Evolutionary conservation across 2,797 vertebrate genomes (phyloP), one percentile per base, ranked within the genome.

Genomic region (Diplodus puntazzo): DNA sequence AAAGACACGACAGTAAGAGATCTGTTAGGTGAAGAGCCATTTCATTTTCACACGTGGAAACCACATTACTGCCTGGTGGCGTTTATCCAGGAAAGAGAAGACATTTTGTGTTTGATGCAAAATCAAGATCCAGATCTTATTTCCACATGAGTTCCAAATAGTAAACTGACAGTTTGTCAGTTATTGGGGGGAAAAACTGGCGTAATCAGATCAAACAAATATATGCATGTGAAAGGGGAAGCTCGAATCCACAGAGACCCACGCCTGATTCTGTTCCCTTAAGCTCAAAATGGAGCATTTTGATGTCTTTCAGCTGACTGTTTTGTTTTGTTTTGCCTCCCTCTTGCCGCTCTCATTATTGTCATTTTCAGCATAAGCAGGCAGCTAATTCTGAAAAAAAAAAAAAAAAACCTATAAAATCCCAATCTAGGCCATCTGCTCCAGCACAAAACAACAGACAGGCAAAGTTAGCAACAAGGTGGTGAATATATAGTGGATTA

Each of bases 21-120:
- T 55, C 63, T 58, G 54, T 8, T 5, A 73, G 50, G 58, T 20
- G 69, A 18, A 5, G 55, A 81, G 68, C 17, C 48, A 54, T 80
- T 83, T 62, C 48, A 54, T 80, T 83, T 62, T 59, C 70, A 75
- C 52, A 57, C 65, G 50, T n/a, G 53, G 58, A 45, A 66, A 72
- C 43, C 45, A 21, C 30, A 52, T 55, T 68, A 63, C 23, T 45
- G 48, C 48, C 64, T 30, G 46, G 11, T 75, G 42, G 42, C 8
- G 10, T 58, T 79, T 65, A 59, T 80, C 54, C n/a, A 73, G 50
- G 25, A 59, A 14, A 17, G 23, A 10, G 30, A 70, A 42, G 17
- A 53, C 25, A 21, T 53, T 42, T 27, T 72, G 20, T 69, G 48
- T 79, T 65, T 58, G 55, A 58, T 59, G 16, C 14, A 45, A 54